phyloP scores from a whole-genome alignment of 64 coral and sea anemone species.

The Acropora tenuis region DNA sequence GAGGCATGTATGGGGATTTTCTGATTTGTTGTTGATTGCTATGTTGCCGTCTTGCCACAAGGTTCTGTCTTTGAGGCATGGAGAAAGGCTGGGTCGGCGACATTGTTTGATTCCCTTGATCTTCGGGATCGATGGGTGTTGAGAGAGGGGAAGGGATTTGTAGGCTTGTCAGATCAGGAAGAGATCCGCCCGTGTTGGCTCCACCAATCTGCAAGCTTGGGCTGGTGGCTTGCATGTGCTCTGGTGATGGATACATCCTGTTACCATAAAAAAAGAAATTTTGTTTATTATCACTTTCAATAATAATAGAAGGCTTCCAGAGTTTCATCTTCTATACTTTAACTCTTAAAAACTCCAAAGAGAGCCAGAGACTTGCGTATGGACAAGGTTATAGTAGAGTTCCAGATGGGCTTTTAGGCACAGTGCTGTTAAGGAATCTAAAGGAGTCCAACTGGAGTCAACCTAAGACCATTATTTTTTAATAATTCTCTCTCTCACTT shows the following conservation, averaged over 20 bases:
- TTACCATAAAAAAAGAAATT: not conserved
- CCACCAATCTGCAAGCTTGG: slow-evolving; percentile 36
- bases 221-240: slow-evolving; percentile 15
- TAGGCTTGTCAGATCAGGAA: slow-evolving; percentile 80
- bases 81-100: slow-evolving; percentile 57
- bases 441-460: too few relatives aligned
- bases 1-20: slow-evolving; percentile 44
- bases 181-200: slow-evolving; percentile 70
- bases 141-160: slow-evolving; percentile 79
- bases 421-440: too few relatives aligned
- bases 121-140: slow-evolving; percentile 67
- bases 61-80: slow-evolving; percentile 44
- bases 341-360: not conserved
- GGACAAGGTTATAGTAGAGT: too few relatives aligned
- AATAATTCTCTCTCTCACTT: too few relatives aligned
- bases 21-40: slow-evolving; percentile 49
- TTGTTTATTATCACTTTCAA: not conserved
- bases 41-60: slow-evolving; percentile 19
- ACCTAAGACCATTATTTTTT: too few relatives aligned
- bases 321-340: not conserved
- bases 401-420: too few relatives aligned
- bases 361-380: too few relatives aligned
- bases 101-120: slow-evolving; percentile 41
- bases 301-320: not conserved
- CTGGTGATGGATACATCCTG: slow-evolving; percentile 61